phyloP scores from a whole-genome alignment of 2,113 vertebrate species.

The Dromiciops gliroides region DNA sequence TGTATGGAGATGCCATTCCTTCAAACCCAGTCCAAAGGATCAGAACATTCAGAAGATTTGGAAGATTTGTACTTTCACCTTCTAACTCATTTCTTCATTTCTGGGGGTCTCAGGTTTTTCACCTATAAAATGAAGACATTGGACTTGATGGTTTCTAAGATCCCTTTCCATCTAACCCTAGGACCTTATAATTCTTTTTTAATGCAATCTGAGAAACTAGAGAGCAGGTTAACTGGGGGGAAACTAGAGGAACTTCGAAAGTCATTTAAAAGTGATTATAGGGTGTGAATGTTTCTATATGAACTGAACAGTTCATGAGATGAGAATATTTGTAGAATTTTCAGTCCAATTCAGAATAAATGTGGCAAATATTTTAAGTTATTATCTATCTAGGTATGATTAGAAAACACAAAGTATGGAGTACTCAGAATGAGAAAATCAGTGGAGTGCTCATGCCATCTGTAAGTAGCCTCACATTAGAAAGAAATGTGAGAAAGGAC shows the following conservation, averaged over 20 bases:
- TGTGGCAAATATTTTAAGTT: not conserved
- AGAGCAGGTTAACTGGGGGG: conserved; percentile 12
- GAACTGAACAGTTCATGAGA: not conserved
- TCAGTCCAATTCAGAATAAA: not conserved
- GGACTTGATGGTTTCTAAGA: not conserved
- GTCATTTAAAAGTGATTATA: not conserved
- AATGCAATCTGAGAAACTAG: not conserved
- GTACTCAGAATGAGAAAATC: too few relatives aligned
- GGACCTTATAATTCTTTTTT: conserved; percentile 3
- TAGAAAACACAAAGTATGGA: not conserved
- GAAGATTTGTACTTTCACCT: not conserved
- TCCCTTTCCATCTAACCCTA: not conserved
- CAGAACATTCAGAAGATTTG: not conserved
- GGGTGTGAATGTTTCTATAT: not conserved
- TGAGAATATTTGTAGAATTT: not conserved
- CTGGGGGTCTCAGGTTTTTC: not conserved
- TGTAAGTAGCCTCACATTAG: not conserved
- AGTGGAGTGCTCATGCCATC: not conserved
- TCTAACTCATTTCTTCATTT: not conserved
- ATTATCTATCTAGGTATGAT: not conserved
- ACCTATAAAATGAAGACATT: not conserved
- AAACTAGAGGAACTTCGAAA: conserved; percentile 26
- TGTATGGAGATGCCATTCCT: conserved; percentile 26
- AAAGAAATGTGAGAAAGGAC: not conserved
- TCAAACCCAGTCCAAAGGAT: not conserved